Conservation (phyloP, 2,797 vertebrate genomes). For the Cossypha heuglini region DNA sequence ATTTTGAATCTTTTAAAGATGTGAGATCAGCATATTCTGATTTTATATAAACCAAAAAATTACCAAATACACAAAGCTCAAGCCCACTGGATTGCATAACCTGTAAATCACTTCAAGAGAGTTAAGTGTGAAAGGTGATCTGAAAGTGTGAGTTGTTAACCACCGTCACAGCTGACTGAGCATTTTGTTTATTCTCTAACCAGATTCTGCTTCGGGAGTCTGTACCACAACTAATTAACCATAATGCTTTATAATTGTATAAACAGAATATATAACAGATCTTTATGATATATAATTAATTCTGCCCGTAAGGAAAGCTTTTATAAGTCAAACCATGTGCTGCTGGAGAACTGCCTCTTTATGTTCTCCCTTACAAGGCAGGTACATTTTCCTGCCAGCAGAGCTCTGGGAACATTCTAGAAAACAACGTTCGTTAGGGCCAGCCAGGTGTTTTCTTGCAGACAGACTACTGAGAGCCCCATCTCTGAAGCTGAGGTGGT, state of each 20-base stretch:
- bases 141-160: conserved; percentile 33
- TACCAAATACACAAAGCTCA: neutral
- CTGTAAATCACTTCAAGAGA: neutral
- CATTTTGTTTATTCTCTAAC: conserved; percentile 24
- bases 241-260: conserved; percentile 54
- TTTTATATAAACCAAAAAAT: neutral
- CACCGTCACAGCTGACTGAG: neutral
- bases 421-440: neutral
- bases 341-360: conserved; percentile 7
- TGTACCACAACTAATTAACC: conserved; percentile 58
- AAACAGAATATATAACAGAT: conserved; percentile 53
- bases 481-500: neutral
- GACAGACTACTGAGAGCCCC: neutral
- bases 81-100: neutral
- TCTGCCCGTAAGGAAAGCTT: conserved; percentile 55
- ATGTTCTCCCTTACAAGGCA: neutral
- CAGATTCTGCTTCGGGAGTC: conserved; percentile 30
- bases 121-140: conserved; percentile 18
- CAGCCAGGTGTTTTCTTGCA: neutral
- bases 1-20: neutral
- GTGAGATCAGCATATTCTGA: neutral
- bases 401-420: conserved; percentile 10
- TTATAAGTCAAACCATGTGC: conserved; percentile 15
- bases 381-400: neutral
- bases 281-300: conserved; percentile 47